phyloP scores from a whole-genome alignment of 2,113 vertebrate species.

The Chaetops frenatus region DNA sequence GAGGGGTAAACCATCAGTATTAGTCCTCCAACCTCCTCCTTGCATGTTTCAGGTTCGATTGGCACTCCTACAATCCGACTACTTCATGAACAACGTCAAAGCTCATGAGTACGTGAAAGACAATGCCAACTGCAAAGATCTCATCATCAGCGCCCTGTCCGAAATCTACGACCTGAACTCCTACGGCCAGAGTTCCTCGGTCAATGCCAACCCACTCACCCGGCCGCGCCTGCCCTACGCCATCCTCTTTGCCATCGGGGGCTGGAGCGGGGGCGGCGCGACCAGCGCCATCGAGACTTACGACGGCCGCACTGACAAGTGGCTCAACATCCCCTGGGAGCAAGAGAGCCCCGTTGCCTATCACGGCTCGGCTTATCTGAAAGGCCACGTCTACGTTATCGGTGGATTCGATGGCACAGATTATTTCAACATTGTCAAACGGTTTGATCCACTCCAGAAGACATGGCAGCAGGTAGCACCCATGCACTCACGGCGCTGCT shows the following conservation, averaged over 20 bases:
- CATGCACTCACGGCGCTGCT: slow-evolving; percentile 80
- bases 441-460: slow-evolving; percentile 71
- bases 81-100: slow-evolving; percentile 78
- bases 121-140: slow-evolving; percentile 67
- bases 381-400: slow-evolving; percentile 76
- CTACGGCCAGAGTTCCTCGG: slow-evolving; percentile 40
- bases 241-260: slow-evolving; percentile 78
- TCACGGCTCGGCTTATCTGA: slow-evolving; percentile 71
- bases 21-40: background rate
- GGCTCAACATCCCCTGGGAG: slow-evolving; percentile 72
- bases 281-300: slow-evolving; percentile 78
- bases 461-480: slow-evolving; percentile 78
- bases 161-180: slow-evolving; percentile 74
- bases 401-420: slow-evolving; percentile 77
- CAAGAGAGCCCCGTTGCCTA: slow-evolving; percentile 73
- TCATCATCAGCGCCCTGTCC: slow-evolving; percentile 67
- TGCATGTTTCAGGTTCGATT: slow-evolving; percentile 69
- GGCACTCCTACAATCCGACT: slow-evolving; percentile 69
- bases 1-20: too few relatives aligned
- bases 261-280: slow-evolving; percentile 74
- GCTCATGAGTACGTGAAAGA: slow-evolving; percentile 71
- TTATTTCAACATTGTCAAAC: slow-evolving; percentile 76
- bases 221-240: slow-evolving; percentile 76
- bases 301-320: slow-evolving; percentile 72
- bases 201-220: slow-evolving; percentile 60